Base-by-base conservation (phyloP, 2,888 invertebrate genomes). In the Lumbricus terrestris region DNA sequence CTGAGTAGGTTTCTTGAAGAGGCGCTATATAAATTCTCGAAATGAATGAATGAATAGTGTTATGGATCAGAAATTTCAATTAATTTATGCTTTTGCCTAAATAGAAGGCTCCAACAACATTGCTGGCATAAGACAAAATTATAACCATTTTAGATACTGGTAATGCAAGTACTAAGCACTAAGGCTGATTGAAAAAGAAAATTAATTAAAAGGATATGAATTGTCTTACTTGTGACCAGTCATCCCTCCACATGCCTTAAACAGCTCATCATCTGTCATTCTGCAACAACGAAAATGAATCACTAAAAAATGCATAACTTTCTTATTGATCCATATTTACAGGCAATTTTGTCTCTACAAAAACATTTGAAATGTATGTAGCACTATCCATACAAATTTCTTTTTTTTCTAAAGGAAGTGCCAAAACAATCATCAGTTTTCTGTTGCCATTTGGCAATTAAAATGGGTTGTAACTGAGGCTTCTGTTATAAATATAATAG, bases 201-300 rank as follows among this genome's bases (percentile, higher is more conserved):
- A n/a, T 69, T 69, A 29, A n/a, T 69, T 69, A n/a, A n/a, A 69
- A 69, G n/a, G 29, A n/a, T 69, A 29, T 69, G 2, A 69, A 69
- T 69, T 29, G 69, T n/a, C 92, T 89, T 91, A 92, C 92, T 92
- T 92, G 88, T 92, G 92, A 4, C 91, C 92, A 82, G 92, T 92
- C 42, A 91, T 89, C 47, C 92, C 92, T 82, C 91, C 92, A 90
- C 92, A 92, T 6, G 89, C 82, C 83, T 91, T 89, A 38, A 92
- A 91, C 82, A 92, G 85, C n/a, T 91, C 90, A 54, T 92, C 92
- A 89, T 92, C 92, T 15, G 92, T 91, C 34, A 90, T 82, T 35
- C 91, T 90, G 83, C 20, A 90, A 35, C 29, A 69, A 13, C 6
- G n/a, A n/a, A 69, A 69, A n/a, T 15, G 16, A 16, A 15, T 3